Evolutionary conservation across 2,888 invertebrate genomes (phyloP).

Genomic region (Drosophila maculinotata): DNA sequence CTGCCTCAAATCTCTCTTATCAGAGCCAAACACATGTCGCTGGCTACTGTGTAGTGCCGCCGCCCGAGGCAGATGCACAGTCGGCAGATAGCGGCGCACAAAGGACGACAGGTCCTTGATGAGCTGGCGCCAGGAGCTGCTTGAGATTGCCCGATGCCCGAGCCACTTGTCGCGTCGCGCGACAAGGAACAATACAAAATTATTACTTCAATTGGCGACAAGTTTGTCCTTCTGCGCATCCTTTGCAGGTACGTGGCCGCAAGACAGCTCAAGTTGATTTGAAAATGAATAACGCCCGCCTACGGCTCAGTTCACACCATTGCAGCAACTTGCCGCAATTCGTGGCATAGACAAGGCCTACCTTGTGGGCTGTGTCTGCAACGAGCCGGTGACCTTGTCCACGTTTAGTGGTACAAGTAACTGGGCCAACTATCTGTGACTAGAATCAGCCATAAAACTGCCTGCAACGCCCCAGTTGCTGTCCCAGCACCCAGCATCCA

Average conservation of each 20-base stretch:
- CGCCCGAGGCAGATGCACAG: slow-evolving; percentile 59
- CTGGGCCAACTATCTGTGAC: slow-evolving; percentile 20
- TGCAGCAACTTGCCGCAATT: slow-evolving; percentile 27
- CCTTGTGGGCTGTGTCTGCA: slow-evolving; percentile 26
- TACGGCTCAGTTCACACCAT: slow-evolving; percentile 69
- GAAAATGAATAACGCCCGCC: slow-evolving; percentile 68
- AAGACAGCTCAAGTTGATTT: slow-evolving; percentile 66
- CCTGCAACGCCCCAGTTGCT: slow-evolving; percentile 49
- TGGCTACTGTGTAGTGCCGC: slow-evolving; percentile 53
- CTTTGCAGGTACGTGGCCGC: slow-evolving; percentile 28
- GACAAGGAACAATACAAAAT: slow-evolving; percentile 69
- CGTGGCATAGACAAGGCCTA: background rate
- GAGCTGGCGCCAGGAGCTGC: slow-evolving; percentile 61
- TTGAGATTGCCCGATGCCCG: slow-evolving; percentile 28
- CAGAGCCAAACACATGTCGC: slow-evolving; percentile 67
- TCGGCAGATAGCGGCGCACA: slow-evolving; percentile 59
- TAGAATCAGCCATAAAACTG: slow-evolving; percentile 49
- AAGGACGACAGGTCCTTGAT: slow-evolving; percentile 35
- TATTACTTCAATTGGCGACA: slow-evolving; percentile 80
- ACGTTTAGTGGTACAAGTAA: slow-evolving; percentile 65
- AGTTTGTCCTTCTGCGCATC: slow-evolving; percentile 7
- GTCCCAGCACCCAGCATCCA: slow-evolving; percentile 17
- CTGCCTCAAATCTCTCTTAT: slow-evolving; percentile 61
- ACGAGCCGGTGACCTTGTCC: slow-evolving; percentile 41
- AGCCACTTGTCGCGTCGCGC: slow-evolving; percentile 74